Percentiles rank a stretch among this genome's conserved stretches.
phyloP scores from a whole-genome alignment of 2,888 invertebrate genomes.

The Tridacna gigas region DNA sequence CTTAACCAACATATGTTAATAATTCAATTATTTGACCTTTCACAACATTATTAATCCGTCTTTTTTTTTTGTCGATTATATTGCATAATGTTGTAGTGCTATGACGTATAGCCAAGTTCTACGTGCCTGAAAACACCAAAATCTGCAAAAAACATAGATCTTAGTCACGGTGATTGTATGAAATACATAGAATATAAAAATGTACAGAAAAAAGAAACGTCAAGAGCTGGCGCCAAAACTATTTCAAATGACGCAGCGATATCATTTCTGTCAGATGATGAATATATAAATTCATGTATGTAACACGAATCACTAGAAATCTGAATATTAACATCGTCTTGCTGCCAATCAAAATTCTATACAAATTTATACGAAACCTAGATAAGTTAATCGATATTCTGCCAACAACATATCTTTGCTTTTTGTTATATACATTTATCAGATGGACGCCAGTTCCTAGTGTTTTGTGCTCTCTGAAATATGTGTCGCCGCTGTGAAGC shows the following conservation, averaged over 20 bases:
- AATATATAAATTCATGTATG: conserved; percentile 20
- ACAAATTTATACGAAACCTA: neutral
- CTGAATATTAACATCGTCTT: conserved; percentile 25
- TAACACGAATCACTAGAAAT: conserved; percentile 24
- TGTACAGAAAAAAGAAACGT: neutral
- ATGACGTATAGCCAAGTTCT: too few species aligned
- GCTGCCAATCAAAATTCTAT: conserved; percentile 23
- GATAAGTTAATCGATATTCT: too few species aligned
- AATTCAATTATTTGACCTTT: too few species aligned
- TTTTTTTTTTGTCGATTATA: too few species aligned
- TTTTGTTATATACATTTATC: conserved; percentile 8
- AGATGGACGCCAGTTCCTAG: neutral
- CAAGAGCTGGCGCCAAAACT: conserved; percentile 7
- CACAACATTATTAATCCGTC: too few species aligned
- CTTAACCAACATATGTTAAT: too few species aligned
- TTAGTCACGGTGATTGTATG: neutral
- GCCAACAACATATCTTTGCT: neutral
- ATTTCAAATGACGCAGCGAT: conserved; percentile 17
- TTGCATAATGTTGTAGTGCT: too few species aligned
- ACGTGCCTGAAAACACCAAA: too few species aligned
- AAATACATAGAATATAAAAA: neutral
- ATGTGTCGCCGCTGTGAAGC: conserved; percentile 7
- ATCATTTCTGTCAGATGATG: conserved; percentile 18
- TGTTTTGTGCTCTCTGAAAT: conserved; percentile 19
- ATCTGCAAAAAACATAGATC: too few species aligned